phyloP scores from a whole-genome alignment of 2,888 invertebrate genomes.

The Lasioglossum malachurum region DNA sequence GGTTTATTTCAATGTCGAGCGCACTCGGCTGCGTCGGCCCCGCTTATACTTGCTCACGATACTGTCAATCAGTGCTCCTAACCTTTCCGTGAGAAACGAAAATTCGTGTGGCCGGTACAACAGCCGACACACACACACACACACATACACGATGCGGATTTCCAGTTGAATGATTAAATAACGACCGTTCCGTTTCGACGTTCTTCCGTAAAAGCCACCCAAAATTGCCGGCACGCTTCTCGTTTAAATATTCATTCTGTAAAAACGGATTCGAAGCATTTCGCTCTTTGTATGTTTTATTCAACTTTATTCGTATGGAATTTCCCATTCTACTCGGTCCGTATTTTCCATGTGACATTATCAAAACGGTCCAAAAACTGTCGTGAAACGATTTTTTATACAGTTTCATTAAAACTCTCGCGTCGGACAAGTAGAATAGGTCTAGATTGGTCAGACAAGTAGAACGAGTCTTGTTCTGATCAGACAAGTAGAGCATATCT shows the following conservation, averaged over 20 bases:
- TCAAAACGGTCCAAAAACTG: not conserved
- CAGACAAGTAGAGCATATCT: too few relatives aligned
- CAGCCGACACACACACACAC: not conserved
- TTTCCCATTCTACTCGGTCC: not conserved
- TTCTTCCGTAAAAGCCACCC: not conserved
- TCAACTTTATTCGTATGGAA: not conserved
- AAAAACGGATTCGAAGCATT: not conserved
- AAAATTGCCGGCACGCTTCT: not conserved
- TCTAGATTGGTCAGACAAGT: not conserved
- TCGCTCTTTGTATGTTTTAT: not conserved
- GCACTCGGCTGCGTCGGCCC: not conserved
- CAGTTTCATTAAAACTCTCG: not conserved
- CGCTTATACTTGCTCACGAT: conserved; percentile 2
- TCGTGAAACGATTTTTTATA: not conserved
- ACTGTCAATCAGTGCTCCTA: not conserved
- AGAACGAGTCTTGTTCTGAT: not conserved
- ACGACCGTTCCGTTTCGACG: not conserved
- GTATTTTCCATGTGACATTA: not conserved
- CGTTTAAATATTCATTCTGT: not conserved
- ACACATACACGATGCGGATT: not conserved
- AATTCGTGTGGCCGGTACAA: not conserved
- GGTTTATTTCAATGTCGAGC: conserved; percentile 19
- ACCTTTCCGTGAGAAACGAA: not conserved
- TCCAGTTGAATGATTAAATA: not conserved
- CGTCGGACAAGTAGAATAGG: not conserved